Evolutionary conservation across 2,113 vertebrate genomes (phyloP).

Genomic region (Leptobrachium ailaonicum): DNA sequence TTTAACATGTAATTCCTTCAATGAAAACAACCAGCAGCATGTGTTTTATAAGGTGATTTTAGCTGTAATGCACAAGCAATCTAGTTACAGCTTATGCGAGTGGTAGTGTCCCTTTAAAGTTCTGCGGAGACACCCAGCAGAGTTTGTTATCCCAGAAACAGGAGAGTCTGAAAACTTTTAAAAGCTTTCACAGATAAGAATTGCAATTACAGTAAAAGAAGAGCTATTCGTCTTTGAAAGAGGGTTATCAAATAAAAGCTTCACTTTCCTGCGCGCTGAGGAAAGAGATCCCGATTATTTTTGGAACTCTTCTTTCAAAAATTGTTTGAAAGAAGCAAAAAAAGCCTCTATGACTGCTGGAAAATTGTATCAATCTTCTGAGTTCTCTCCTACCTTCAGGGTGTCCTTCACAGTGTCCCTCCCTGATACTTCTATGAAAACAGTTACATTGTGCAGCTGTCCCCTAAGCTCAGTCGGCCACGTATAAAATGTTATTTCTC

Average conservation of each 20-base stretch:
- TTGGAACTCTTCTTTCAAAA: neutral
- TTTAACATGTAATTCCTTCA: no score
- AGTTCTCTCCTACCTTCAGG: neutral
- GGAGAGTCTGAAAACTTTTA: constrained; percentile 2
- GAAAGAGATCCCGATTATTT: neutral
- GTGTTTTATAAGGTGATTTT: no score
- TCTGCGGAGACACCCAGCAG: neutral
- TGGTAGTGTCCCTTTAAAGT: constrained; percentile 5
- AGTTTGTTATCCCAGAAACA: constrained; percentile 5
- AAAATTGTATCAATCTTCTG: neutral
- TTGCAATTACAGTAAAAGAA: constrained; percentile 4
- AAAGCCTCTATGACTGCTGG: no score
- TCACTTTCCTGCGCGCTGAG: neutral
- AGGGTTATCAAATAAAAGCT: constrained; percentile 10
- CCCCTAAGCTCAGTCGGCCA: no score
- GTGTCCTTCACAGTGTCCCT: neutral
- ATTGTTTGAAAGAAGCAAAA: no score
- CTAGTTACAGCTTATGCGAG: no score
- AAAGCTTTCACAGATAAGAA: constrained; percentile 31
- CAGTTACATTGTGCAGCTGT: no score
- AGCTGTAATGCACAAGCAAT: no score
- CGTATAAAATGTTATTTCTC: no score
- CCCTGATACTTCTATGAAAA: neutral
- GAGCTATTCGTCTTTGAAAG: constrained; percentile 6
- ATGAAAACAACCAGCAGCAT: no score